Conservation (phyloP, 2,113 vertebrate species). For the Phasianus colchicus region DNA sequence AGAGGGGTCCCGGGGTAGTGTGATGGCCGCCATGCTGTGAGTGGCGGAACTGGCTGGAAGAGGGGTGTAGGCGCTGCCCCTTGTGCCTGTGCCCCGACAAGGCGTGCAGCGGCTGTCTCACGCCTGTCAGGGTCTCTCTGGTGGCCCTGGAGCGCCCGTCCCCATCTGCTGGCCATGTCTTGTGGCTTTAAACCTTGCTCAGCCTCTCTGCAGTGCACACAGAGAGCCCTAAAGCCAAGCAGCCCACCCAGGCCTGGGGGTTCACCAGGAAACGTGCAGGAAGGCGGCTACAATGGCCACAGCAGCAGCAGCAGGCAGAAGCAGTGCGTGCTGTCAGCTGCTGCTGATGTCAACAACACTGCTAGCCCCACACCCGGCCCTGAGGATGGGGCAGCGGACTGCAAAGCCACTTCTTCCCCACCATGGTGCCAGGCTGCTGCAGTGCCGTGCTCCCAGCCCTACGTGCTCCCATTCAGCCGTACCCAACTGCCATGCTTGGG, state of each 20-base stretch:
- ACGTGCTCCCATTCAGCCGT: background rate
- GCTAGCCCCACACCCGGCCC: background rate
- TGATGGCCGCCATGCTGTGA: background rate
- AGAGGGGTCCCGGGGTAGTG: accelerated
- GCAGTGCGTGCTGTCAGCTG: no score
- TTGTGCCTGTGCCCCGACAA: background rate
- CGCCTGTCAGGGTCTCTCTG: background rate
- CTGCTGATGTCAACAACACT: no score
- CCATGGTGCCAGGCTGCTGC: background rate
- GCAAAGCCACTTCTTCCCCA: background rate
- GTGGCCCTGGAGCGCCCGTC: background rate
- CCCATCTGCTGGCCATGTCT: background rate
- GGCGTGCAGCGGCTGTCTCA: background rate
- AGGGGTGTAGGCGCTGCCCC: accelerated
- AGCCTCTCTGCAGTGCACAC: background rate
- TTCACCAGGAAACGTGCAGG: accelerated
- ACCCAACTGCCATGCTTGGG: background rate
- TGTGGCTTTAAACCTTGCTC: background rate
- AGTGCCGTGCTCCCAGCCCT: background rate
- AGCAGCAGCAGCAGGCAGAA: background rate
- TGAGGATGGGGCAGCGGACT: background rate
- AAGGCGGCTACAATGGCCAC: background rate
- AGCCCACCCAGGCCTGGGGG: accelerated
- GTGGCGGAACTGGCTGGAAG: conserved; percentile 19
- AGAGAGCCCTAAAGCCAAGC: no score